Percentiles rank a stretch among this genome's conserved stretches.
phyloP scores from a whole-genome alignment of 2,888 invertebrate genomes.

The Cheilosia soror region DNA sequence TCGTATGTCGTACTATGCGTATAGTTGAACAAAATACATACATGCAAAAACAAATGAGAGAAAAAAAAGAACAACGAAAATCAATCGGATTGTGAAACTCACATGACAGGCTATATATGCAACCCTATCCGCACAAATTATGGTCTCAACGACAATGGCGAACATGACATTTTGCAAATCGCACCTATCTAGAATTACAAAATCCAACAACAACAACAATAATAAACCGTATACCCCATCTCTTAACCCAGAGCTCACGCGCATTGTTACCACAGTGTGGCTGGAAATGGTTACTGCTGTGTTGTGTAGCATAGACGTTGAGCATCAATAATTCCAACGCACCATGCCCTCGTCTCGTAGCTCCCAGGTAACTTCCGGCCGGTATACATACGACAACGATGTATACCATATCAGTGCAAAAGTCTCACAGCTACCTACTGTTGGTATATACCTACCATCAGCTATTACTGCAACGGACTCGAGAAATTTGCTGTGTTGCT shows the following conservation, averaged over 20 bases:
- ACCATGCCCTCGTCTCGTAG: constrained; percentile 20
- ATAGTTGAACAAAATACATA: background rate
- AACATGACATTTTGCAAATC: constrained; percentile 75
- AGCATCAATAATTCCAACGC: constrained; percentile 70
- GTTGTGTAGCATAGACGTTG: constrained; percentile 47
- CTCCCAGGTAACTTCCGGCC: constrained; percentile 56
- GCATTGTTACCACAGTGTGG: constrained; percentile 55
- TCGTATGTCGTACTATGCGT: background rate
- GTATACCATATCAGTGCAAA: constrained; percentile 57
- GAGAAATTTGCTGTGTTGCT: background rate
- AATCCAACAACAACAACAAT: constrained; percentile 50
- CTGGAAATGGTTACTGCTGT: constrained; percentile 51
- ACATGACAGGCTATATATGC: constrained; percentile 31
- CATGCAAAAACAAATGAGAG: background rate
- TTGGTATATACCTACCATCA: background rate
- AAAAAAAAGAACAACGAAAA: constrained; percentile 17
- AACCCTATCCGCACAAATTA: constrained; percentile 72
- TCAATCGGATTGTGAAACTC: constrained; percentile 59
- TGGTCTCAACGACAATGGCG: constrained; percentile 71
- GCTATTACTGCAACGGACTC: background rate
- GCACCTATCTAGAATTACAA: constrained; percentile 72
- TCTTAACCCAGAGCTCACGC: constrained; percentile 53
- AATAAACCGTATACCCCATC: constrained; percentile 32
- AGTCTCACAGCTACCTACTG: constrained; percentile 18
- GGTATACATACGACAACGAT: constrained; percentile 21